Evolutionary conservation across 1,140 invertebrate genomes (phyloP).

Genomic region (Ceratosolen solmsi): DNA sequence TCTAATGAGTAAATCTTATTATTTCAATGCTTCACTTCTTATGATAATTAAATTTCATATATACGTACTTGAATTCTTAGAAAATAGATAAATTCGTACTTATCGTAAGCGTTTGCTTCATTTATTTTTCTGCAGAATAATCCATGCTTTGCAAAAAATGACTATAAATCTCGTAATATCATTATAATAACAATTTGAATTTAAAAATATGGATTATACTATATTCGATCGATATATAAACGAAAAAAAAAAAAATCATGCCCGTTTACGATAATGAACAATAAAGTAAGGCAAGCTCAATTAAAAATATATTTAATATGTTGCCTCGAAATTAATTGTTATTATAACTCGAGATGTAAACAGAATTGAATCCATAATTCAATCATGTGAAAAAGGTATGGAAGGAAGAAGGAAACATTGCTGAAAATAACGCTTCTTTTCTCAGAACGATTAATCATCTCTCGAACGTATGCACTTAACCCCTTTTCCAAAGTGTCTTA

Average conservation of each 20-base stretch:
- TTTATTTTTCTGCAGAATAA: not conserved
- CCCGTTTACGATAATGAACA: not conserved
- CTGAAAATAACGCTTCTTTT: slow-evolving; percentile 14
- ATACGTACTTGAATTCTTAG: not conserved
- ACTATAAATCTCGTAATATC: not conserved
- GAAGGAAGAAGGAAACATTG: not conserved
- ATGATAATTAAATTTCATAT: not conserved
- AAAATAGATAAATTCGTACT: not conserved
- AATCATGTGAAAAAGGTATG: not conserved
- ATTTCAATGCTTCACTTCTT: not conserved
- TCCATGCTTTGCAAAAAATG: not conserved
- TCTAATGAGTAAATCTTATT: not conserved
- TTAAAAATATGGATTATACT: no score
- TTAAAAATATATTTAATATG: not conserved
- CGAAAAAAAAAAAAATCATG: not conserved
- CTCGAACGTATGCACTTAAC: not conserved
- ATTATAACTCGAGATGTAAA: not conserved
- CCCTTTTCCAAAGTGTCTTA: not conserved
- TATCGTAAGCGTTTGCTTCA: not conserved
- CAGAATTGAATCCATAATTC: not conserved
- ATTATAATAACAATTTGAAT: no score
- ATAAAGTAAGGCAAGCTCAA: not conserved
- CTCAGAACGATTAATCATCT: not conserved
- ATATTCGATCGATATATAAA: no score
- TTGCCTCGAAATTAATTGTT: not conserved